Percentiles rank a stretch among this genome's conserved stretches.
These are phyloP conservation scores for Taphrorychus bicolor DNA, from an alignment of 2,888 invertebrate species.

Conservation along the genomic window DNA sequence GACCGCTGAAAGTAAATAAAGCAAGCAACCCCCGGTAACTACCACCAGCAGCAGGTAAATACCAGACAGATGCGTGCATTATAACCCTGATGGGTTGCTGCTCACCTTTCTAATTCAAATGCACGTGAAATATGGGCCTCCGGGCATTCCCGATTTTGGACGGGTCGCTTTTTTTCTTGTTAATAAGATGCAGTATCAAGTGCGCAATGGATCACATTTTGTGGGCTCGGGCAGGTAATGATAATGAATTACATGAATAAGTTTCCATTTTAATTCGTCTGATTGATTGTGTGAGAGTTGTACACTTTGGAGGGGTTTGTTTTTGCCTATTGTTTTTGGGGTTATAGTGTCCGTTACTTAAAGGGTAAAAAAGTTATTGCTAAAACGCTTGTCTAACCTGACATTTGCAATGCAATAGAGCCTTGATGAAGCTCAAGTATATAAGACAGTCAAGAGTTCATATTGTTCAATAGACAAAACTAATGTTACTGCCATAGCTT, in stretches of 20 bases:
- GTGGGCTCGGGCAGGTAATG: slow-evolving; percentile 19
- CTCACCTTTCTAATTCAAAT: slow-evolving; percentile 48
- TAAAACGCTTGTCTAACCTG: no score
- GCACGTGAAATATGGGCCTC: slow-evolving; percentile 26
- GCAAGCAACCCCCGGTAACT: slow-evolving; percentile 10
- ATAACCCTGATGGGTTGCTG: slow-evolving; percentile 45
- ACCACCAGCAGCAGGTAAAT: slow-evolving; percentile 37
- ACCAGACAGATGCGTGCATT: slow-evolving; percentile 44
- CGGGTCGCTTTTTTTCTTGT: slow-evolving; percentile 19
- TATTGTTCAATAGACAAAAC: no score
- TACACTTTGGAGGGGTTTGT: no score
- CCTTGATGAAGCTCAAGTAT: no score
- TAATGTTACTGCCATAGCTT: no score
- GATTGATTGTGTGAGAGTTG: neutral
- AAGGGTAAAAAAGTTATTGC: no score
- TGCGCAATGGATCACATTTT: slow-evolving; percentile 7
- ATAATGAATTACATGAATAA: slow-evolving; percentile 11
- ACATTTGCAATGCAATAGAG: no score
- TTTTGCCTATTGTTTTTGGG: no score
- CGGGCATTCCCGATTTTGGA: neutral
- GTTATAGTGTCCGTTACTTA: no score
- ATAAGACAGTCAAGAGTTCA: no score
- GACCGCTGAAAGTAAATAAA: slow-evolving; percentile 9
- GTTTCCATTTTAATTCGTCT: neutral
- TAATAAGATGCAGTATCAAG: neutral